phyloP scores from a whole-genome alignment of 2,797 vertebrate species.

The Acrocephalus scirpaceus region DNA sequence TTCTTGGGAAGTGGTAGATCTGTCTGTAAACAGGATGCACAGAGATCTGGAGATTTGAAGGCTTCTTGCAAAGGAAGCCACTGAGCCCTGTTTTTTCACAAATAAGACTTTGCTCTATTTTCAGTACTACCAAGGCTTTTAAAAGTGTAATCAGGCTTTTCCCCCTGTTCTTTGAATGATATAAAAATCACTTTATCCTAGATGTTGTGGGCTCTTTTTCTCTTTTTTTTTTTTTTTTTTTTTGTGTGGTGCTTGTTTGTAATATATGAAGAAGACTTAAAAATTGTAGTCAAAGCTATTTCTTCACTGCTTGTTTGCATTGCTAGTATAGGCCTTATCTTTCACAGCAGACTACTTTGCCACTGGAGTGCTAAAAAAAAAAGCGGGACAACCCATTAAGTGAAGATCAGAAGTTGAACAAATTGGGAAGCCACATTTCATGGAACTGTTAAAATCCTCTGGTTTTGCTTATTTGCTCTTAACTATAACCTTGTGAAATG shows the following conservation, averaged over 20 bases:
- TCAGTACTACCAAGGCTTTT: background rate
- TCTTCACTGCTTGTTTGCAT: background rate
- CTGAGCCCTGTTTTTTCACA: background rate
- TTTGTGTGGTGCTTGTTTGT: background rate
- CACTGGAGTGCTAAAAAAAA: background rate
- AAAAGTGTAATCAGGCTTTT: background rate
- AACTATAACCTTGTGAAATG: slow-evolving; percentile 48
- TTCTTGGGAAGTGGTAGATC: background rate
- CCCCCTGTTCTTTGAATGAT: background rate
- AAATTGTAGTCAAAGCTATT: slow-evolving; percentile 36
- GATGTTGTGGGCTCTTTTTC: background rate
- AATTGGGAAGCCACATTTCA: slow-evolving; percentile 52
- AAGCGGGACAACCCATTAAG: slow-evolving; percentile 18
- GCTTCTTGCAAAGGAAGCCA: background rate
- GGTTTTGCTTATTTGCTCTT: slow-evolving; percentile 41
- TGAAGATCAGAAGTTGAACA: slow-evolving; percentile 44
- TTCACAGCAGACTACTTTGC: slow-evolving; percentile 16
- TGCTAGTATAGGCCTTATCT: slow-evolving; percentile 44
- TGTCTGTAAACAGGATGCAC: background rate
- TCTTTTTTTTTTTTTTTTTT: too few species aligned
- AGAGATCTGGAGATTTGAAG: background rate
- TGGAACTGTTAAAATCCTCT: slow-evolving; percentile 22
- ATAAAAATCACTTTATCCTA: background rate
- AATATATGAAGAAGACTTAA: background rate
- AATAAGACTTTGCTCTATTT: background rate